phyloP scores from a whole-genome alignment of 2,888 invertebrate species.

The Phrixothrix hirtus region DNA sequence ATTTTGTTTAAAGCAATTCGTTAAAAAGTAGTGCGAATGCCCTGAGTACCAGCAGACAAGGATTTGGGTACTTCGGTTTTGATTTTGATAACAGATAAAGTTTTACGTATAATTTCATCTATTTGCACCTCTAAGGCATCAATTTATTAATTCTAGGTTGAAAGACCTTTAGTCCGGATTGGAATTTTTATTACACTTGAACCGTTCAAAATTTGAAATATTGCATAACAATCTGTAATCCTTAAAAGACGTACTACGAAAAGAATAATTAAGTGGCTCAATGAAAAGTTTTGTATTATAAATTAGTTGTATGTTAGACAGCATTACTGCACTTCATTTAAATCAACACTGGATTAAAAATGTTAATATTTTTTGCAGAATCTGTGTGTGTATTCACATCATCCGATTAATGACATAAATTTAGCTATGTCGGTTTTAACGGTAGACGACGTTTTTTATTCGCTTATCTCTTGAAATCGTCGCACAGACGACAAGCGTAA shows the following conservation, averaged over 20 bases:
- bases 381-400: constrained; percentile 16
- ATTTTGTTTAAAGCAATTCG: too few relatives aligned
- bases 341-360: constrained; percentile 15
- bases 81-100: too few relatives aligned
- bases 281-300: constrained; percentile 7
- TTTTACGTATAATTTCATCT: too few relatives aligned
- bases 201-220: not conserved
- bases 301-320: constrained; percentile 5
- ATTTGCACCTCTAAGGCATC: too few relatives aligned
- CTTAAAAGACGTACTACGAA: not conserved
- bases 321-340: constrained; percentile 13
- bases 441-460: constrained; percentile 22
- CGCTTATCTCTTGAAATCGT: constrained; percentile 20
- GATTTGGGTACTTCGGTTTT: too few relatives aligned
- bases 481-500: constrained; percentile 22
- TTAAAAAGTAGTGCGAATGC: too few relatives aligned
- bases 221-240: not conserved
- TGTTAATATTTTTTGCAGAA: constrained; percentile 13
- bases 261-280: constrained; percentile 1
- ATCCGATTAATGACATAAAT: constrained; percentile 23
- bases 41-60: too few relatives aligned
- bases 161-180: too few relatives aligned
- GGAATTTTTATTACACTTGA: too few relatives aligned
- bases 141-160: too few relatives aligned
- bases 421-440: constrained; percentile 21